Evolutionary conservation across 2,797 vertebrate genomes (phyloP), one percentile per base, ranked within the genome.

Genomic region (Poecile montanus): DNA sequence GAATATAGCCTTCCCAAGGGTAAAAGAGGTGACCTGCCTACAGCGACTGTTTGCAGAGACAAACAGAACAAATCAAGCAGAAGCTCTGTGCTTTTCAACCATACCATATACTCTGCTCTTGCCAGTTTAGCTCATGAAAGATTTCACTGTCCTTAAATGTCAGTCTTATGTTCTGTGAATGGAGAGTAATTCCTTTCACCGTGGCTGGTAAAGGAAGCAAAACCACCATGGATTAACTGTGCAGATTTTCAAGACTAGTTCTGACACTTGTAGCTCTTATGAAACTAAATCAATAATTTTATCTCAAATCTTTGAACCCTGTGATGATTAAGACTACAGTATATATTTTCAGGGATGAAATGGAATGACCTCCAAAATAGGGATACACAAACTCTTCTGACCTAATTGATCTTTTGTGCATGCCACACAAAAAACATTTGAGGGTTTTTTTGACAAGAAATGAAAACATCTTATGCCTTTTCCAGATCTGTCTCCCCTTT

Each of bases 1-100:
- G 91, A 82, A 77, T 70, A 85, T 18, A 88, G 68, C 81, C 60
- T 82, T 95, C 57, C 26, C 34, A n/a, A 78, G 88, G 81, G 91
- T 89, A 91, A 89, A 92, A 81, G 72, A 92, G 66, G 78, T 91
- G 67, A 75, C 51, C 44, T 77, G 50, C 47, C 66, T 88, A 51
- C 32, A 29, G 25, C 84, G 53, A 82, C 58, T 75, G 26, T 86
- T 85, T 91, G 68, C 74, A 93, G 75, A 72, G 47, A 78, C 30
- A 68, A 91, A n/a, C 45, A 71, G 61, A 90, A 74, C 0, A 1
- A 65, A 84, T 42, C 66, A 84, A 72, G 70, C 6, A 6, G 71
- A 79, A 89, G 13, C 10, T 86, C 44, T 45, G 74, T 25, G 11
- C 36, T 82, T 76, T 75, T 83, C 70, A 90, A 57, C n/a, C 32